These are phyloP conservation scores for Cataglyphis cursor DNA, from an alignment of 2,888 invertebrate species.

Conservation along the genomic window DNA sequence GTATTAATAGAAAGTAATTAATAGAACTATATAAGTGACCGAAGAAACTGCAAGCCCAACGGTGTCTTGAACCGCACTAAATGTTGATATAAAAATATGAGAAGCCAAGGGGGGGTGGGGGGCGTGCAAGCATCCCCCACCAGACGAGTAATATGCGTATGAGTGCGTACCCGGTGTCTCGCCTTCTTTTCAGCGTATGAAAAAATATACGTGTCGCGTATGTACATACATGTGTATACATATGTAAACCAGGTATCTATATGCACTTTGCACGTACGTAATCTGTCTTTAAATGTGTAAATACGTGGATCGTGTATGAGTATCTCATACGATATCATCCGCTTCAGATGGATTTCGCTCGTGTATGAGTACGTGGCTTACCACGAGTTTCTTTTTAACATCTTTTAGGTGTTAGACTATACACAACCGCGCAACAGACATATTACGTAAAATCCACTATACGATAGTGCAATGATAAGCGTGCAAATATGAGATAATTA, in stretches of 20 bases:
- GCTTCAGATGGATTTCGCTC: not conserved
- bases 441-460: constrained; percentile 51
- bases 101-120: constrained; percentile 60
- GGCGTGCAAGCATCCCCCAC: constrained; percentile 60
- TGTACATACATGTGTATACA: not conserved
- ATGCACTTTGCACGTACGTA: not conserved
- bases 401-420: constrained; percentile 30
- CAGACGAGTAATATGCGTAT: constrained; percentile 24
- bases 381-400: constrained; percentile 27
- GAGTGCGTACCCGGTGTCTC: constrained; percentile 25
- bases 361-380: constrained; percentile 23
- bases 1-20: constrained; percentile 4
- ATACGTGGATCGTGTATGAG: not conserved
- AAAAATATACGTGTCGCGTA: not conserved
- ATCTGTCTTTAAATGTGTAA: not conserved
- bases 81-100: constrained; percentile 82
- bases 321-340: not conserved
- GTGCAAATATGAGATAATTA: not conserved
- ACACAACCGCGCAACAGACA: constrained; percentile 26
- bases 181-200: not conserved
- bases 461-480: constrained; percentile 27
- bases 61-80: constrained; percentile 79
- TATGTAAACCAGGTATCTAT: not conserved
- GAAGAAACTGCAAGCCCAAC: constrained; percentile 71
- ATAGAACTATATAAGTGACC: not conserved